Conservation (phyloP, 2,888 invertebrate species). For the Therioaphis trifolii region DNA sequence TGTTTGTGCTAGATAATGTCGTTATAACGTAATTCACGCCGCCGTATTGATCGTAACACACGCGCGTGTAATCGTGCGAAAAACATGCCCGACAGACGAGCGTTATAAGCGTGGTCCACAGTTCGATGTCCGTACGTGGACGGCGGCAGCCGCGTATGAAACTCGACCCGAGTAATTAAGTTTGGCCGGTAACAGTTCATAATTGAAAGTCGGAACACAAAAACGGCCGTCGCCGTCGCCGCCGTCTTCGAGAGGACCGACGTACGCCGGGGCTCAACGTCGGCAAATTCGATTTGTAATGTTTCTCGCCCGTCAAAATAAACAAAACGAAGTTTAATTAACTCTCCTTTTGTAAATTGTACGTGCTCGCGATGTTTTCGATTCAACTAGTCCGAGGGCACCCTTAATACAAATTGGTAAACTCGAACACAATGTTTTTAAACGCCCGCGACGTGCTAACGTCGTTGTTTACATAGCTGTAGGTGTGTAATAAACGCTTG, state of each 20-base stretch:
- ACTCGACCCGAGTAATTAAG: slow-evolving; percentile 22
- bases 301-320: slow-evolving; percentile 52
- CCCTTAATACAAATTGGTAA: slow-evolving; percentile 30
- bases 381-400: neutral
- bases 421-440: slow-evolving; percentile 1
- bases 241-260: neutral
- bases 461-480: too few species aligned
- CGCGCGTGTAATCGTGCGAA: too few species aligned
- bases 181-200: slow-evolving; percentile 39
- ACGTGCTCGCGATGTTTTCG: slow-evolving; percentile 42
- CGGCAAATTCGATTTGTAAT: slow-evolving; percentile 46
- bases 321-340: slow-evolving; percentile 49
- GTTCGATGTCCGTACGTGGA: too few species aligned
- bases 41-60: too few species aligned
- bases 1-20: too few species aligned
- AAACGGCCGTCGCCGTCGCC: neutral
- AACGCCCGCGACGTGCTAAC: neutral
- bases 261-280: neutral
- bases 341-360: neutral
- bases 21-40: too few species aligned
- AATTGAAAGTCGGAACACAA: slow-evolving; percentile 31
- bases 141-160: neutral
- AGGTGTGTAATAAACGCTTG: neutral
- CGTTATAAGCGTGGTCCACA: too few species aligned
- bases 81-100: too few species aligned